phyloP scores from a whole-genome alignment of 2,113 vertebrate genomes.

The Leucopsar rothschildi region DNA sequence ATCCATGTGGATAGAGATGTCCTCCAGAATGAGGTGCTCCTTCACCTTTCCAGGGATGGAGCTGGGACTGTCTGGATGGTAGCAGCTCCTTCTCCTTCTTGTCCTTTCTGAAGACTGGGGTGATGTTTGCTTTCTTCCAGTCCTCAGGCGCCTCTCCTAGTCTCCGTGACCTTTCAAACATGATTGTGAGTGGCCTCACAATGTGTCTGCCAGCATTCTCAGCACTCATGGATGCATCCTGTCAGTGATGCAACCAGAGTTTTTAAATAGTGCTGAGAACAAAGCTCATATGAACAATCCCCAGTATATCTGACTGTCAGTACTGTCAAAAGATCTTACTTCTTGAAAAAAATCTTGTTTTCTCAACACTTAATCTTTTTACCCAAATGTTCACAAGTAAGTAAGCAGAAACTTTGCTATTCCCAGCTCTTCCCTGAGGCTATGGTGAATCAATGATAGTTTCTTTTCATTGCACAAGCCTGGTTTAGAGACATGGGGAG shows the following conservation, averaged over 20 bases:
- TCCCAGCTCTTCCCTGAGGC: neutral
- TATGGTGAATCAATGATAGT: neutral
- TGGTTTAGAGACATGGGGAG: neutral
- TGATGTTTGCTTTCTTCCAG: neutral
- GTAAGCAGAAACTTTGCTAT: neutral
- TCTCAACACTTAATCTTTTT: conserved; percentile 2
- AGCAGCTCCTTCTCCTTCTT: neutral
- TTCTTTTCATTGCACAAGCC: neutral
- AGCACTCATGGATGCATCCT: neutral
- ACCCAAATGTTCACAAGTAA: neutral
- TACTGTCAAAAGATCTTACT: neutral
- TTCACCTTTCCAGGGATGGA: neutral
- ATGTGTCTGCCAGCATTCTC: neutral
- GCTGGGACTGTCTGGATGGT: neutral
- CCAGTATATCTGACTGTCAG: neutral
- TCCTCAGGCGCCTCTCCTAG: neutral
- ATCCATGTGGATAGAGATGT: neutral
- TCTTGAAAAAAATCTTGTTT: neutral
- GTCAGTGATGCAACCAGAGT: neutral
- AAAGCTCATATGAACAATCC: neutral
- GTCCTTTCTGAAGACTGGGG: neutral
- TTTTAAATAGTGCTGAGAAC: conserved; percentile 3
- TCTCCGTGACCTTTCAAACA: neutral
- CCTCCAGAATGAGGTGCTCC: neutral
- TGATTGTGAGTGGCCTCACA: neutral